Base-by-base conservation (phyloP, 2,797 vertebrate species). In the Lerista edwardsae region DNA sequence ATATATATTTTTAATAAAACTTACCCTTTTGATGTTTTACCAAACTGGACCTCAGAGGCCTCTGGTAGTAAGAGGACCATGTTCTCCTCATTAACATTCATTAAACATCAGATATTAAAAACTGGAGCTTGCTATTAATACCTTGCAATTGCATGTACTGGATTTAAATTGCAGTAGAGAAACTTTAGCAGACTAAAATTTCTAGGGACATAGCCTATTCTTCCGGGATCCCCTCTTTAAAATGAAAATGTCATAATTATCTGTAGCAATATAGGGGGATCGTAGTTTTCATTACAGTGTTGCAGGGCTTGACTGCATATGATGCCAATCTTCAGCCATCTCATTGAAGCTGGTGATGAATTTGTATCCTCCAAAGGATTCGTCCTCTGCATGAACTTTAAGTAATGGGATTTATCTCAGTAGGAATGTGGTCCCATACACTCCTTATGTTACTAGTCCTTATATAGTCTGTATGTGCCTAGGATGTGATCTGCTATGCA, bases 11-110 rank as follows among this genome's bases (percentile, higher is more conserved):
- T 75, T 47, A 87, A 82, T 84, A 87, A 94, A 87, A 84, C 10
- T 85, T 88, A 47, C 27, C 9, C 9, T 91, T 94, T 88, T 90
- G 39, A 86, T 91, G 21, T 86, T 80, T 93, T 82, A 91, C 69
- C 36, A 91, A 91, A 89, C 69, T 77, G 90, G 61, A 91, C 39
- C n/a, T 86, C 27, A 81, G 89, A 89, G 81, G 8, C 21, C 80
- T 92, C 55, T 89, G 75, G 74, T 10, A 91, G 88, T 74, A 77
- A 29, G 69, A 89, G 23, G 88, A 41, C 17, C 36, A 69, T 27
- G 55, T 84, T 92, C 55, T 85, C 1, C 0, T 90, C 71, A 84
- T 92, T 93, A 93, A 71, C 76, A 89, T 87, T 87, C 21, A 89
- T 88, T 90, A 85, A 73, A 6, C 19, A 79, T 73, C 21, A 80